Evolutionary conservation across 2,113 vertebrate species (phyloP).

Genomic region (Phylloscopus trochiloides): DNA sequence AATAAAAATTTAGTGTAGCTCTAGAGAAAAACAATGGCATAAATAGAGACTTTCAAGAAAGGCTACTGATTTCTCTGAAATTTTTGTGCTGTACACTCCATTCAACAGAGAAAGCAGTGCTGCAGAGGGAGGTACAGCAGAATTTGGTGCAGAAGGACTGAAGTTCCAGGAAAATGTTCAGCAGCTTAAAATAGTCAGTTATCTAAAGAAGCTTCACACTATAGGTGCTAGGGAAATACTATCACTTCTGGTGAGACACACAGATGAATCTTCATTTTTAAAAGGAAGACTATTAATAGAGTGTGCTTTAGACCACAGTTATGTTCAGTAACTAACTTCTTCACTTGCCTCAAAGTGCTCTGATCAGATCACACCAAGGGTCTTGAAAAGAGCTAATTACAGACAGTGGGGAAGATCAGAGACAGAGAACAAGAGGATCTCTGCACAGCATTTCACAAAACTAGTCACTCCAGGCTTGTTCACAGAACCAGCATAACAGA

Average conservation of each 20-base stretch:
- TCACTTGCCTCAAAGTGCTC: background rate
- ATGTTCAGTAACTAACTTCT: background rate
- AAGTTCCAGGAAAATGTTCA: background rate
- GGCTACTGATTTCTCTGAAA: background rate
- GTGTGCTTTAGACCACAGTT: background rate
- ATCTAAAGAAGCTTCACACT: background rate
- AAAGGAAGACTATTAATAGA: background rate
- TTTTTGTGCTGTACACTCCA: background rate
- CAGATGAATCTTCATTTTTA: background rate
- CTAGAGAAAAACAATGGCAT: background rate
- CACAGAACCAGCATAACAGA: background rate
- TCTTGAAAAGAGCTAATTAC: background rate
- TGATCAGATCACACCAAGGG: background rate
- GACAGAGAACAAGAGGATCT: background rate
- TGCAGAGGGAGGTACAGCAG: background rate
- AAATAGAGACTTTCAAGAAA: background rate
- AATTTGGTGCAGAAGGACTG: background rate
- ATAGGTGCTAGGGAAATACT: background rate
- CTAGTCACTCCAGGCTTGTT: background rate
- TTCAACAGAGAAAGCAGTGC: background rate
- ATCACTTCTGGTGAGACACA: background rate
- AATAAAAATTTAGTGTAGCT: background rate
- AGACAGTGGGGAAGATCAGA: background rate
- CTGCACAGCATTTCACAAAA: background rate
- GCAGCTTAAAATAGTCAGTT: background rate